These are phyloP conservation scores for Channa maculata DNA, from an alignment of 2,113 vertebrate genomes.

Conservation along the genomic window DNA sequence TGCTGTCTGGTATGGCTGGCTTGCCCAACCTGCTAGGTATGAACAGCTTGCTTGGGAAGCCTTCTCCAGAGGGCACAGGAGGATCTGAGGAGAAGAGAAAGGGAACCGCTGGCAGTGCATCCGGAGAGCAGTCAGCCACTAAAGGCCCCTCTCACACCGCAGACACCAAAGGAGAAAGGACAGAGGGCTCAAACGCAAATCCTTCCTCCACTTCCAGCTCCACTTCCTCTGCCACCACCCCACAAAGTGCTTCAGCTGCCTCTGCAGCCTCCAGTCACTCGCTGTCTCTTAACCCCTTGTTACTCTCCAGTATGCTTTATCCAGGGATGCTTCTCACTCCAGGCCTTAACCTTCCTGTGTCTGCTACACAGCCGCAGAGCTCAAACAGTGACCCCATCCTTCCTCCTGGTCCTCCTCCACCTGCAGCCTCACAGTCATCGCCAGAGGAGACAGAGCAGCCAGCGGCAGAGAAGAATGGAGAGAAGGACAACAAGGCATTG, in stretches of 20 bases:
- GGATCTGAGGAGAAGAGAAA: constrained; percentile 85
- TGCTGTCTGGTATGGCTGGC: constrained; percentile 94
- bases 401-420: constrained; percentile 57
- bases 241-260: constrained; percentile 85
- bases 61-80: constrained; percentile 80
- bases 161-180: constrained; percentile 93
- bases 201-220: constrained; percentile 87
- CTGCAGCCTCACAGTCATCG: constrained; percentile 45
- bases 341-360: constrained; percentile 99
- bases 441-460: constrained; percentile 27
- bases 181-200: constrained; percentile 86
- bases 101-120: constrained; percentile 80
- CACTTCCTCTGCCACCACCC: constrained; percentile 85
- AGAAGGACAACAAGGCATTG: constrained; percentile 39
- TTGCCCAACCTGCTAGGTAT: constrained; percentile 93
- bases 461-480: constrained; percentile 33
- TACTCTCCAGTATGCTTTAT: constrained; percentile 98
- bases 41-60: constrained; percentile 87
- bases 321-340: constrained; percentile 99
- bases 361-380: constrained; percentile 91
- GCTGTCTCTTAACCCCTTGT: constrained; percentile 94
- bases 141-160: constrained; percentile 58
- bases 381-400: constrained; percentile 86
- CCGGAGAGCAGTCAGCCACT: constrained; percentile 71
- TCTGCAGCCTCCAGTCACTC: constrained; percentile 82